A percentile compares a stretch with the other conserved stretches of the same genome.
Evolutionary conservation across 2,797 vertebrate genomes (phyloP).

Genomic region (Mus caroli): DNA sequence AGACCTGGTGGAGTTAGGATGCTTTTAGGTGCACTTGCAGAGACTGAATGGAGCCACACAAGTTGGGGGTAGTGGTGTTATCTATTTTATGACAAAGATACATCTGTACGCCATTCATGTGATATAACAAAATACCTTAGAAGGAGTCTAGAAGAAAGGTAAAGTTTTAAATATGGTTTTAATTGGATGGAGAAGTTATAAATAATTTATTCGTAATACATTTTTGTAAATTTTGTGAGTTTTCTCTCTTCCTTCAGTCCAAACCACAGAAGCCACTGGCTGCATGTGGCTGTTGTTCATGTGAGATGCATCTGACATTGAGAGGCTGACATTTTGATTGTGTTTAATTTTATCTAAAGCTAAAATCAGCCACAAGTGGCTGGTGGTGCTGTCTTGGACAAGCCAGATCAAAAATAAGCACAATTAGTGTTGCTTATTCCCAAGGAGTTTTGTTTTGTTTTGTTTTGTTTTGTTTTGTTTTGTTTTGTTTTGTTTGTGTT

Average conservation of each 20-base stretch:
- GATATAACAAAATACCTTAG: neutral
- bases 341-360: constrained; percentile 35
- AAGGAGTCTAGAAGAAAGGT: neutral
- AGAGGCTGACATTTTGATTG: neutral
- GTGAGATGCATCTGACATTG: neutral
- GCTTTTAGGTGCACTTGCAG: neutral
- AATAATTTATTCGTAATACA: neutral
- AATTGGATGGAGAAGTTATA: neutral
- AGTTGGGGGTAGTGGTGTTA: neutral
- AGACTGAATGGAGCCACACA: neutral
- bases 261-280: neutral
- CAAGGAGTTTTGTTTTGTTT: neutral
- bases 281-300: neutral
- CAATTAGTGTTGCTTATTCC: neutral
- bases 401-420: neutral
- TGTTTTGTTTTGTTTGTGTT: neutral
- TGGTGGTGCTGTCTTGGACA: neutral
- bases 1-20: neutral
- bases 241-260: neutral
- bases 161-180: neutral
- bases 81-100: neutral
- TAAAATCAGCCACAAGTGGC: constrained; percentile 1
- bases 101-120: neutral
- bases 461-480: neutral
- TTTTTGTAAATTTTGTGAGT: neutral